These are phyloP conservation scores for Ectemnius lituratus DNA, from an alignment of 2,888 invertebrate species.

Conservation along the genomic window DNA sequence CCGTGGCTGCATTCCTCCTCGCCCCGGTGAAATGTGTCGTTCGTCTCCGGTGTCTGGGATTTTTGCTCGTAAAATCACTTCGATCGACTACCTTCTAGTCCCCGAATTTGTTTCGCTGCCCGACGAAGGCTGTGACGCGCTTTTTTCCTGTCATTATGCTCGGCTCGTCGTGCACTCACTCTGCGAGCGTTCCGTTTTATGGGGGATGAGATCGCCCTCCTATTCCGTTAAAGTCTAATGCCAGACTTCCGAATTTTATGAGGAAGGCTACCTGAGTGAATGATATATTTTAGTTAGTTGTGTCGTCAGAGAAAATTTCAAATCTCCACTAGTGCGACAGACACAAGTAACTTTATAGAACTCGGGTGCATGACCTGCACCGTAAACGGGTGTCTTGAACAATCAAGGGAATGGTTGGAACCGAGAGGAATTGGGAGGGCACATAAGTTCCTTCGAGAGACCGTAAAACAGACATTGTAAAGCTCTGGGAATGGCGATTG, in stretches of 20 bases:
- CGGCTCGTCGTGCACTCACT: not conserved
- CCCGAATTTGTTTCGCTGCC: slow-evolving; percentile 8
- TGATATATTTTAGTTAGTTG: no score
- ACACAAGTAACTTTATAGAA: not conserved
- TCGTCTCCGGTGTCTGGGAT: slow-evolving; percentile 10
- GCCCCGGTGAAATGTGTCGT: slow-evolving; percentile 4
- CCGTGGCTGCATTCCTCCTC: slow-evolving; percentile 31
- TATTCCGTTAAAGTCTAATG: no score
- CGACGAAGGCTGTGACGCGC: not conserved
- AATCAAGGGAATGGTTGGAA: not conserved
- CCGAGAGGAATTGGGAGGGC: slow-evolving; percentile 18
- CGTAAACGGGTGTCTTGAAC: slow-evolving; percentile 50
- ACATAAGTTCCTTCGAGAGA: slow-evolving; percentile 23
- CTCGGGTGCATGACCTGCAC: slow-evolving; percentile 57
- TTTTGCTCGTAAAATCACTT: slow-evolving; percentile 40
- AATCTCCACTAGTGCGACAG: no score
- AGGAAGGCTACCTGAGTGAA: no score
- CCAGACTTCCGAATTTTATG: no score
- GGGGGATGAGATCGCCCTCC: no score
- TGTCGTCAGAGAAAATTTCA: no score
- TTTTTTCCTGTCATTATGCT: slow-evolving; percentile 4
- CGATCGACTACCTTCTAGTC: not conserved
- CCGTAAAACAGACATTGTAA: slow-evolving; percentile 70
- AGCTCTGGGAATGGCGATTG: slow-evolving; percentile 63
- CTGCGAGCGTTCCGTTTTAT: not conserved